Base-by-base conservation (phyloP, 2,888 invertebrate species). In the Limnephilus marmoratus region DNA sequence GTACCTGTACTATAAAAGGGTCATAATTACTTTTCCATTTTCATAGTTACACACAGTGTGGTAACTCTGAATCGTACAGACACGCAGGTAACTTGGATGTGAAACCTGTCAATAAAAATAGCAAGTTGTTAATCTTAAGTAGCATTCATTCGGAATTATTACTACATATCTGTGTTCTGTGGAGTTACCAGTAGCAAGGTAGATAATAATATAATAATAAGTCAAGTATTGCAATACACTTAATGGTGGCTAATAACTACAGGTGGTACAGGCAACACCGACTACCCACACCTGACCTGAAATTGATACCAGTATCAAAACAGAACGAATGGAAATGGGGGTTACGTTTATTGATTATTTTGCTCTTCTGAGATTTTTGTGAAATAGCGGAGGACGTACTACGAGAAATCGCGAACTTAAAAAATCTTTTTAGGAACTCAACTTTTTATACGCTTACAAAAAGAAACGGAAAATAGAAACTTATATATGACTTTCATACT, bases 201-300 rank as follows among this genome's bases (percentile, higher is more conserved):
- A 86, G 53, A 53, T 86, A 12, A n/a, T 45, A 45, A 24, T 86
- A 86, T 86, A 18, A 49, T 86, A 86, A 86, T 86, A 86, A 86
- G 45, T 53, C 86, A 86, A 86, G 29, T 86, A 86, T 86, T 86
- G 86, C 86, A 49, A 29, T 49, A 3, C 83, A 83, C 29, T 34
- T 86, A 86, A 86, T 86, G 86, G 86, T 13, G 31, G 49, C 86
- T 86, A 86, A 86, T 86, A 41, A 29, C 53, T 49, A 31, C 86
- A 49, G 86, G 86, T 86, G 86, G 86, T 29, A 86, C 86, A 15
- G 29, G 49, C 41, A 15, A 31, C 37, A 83, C 31, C 12, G 13
- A 29, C 85, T 85, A 85, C 86, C 86, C 86, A 86, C 86, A 86
- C 29, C 86, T 86, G 86, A 86, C 86, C 86, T 86, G 86, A 86